phyloP scores from a whole-genome alignment of 2,113 vertebrate genomes.

The Tauraco erythrolophus region DNA sequence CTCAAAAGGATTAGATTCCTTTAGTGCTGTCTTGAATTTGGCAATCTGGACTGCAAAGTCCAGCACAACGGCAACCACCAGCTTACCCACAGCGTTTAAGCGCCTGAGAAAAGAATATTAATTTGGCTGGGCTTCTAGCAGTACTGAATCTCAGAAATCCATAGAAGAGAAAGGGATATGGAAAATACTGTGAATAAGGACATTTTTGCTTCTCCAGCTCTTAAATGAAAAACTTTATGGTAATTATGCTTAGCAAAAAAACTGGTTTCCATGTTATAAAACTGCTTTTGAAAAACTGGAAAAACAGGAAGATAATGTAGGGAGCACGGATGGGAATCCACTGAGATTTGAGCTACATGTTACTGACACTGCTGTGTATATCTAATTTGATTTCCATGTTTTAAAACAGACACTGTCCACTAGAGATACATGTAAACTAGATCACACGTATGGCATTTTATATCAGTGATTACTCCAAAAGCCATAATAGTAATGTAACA shows the following conservation, averaged over 20 bases:
- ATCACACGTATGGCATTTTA: background rate
- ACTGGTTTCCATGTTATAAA: constrained; percentile 9
- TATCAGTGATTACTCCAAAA: background rate
- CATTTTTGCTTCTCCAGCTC: background rate
- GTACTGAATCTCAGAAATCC: background rate
- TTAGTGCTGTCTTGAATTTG: background rate
- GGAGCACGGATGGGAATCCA: background rate
- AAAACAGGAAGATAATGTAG: background rate
- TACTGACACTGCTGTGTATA: background rate
- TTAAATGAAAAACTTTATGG: background rate
- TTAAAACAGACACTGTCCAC: background rate
- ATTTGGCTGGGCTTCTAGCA: background rate
- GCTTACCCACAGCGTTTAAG: background rate
- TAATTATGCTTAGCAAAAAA: background rate
- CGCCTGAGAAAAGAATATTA: background rate
- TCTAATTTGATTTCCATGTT: background rate
- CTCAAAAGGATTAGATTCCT: background rate
- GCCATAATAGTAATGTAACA: background rate
- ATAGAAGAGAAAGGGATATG: background rate
- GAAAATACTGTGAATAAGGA: background rate
- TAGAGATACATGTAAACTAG: background rate
- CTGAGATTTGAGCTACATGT: background rate
- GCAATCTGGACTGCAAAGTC: background rate
- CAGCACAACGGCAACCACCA: background rate
- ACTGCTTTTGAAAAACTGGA: background rate